Base-by-base conservation (phyloP, 2,888 invertebrate genomes). In the Xestia xanthographa region DNA sequence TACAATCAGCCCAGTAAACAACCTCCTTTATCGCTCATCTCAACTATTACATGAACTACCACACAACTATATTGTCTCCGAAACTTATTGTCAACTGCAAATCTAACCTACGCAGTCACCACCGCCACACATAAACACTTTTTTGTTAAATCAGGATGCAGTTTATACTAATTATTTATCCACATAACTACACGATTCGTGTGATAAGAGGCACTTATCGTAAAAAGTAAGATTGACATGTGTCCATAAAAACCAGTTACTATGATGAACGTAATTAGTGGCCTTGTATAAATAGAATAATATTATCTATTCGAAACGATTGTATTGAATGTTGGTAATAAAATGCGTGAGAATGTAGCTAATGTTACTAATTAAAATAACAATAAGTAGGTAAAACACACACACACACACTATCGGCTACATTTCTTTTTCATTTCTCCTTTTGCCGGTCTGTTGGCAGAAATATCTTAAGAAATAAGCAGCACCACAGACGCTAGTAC, bases 201-300 rank as follows among this genome's bases (percentile, higher is more conserved):
- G 38, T 9, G 29, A 56, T 79, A 79, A n/a, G 22, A 60, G 41
- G 26, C 22, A 56, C 26, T 79, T 70, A 69, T 66, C 75, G 53
- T 79, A 60, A 80, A 75, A 60, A 75, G 60, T 43, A 41, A 66
- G 48, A 80, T 48, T 80, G 45, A 66, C 75, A 80, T 43, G 41
- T 56, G 34, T 62, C 41, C 17, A 45, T 53, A 71, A 74, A 80
- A 72, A 82, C 69, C 45, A 70, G 79, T 82, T 79, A 58, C 14
- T 43, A 48, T 58, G 63, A 70, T 34, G 65, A 63, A 72, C 71
- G 50, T 69, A 72, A 71, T 80, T 22, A 66, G 50, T 66, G 65
- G 62, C 83, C 77, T 83, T 80, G 83, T 71, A 60, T 69, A 56
- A 67, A 56, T 70, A 48, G 48, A 66, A 74, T 72, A 60, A 74